phyloP scores from a whole-genome alignment of 1,140 invertebrate genomes.

The Acyrthosiphon pisum region DNA sequence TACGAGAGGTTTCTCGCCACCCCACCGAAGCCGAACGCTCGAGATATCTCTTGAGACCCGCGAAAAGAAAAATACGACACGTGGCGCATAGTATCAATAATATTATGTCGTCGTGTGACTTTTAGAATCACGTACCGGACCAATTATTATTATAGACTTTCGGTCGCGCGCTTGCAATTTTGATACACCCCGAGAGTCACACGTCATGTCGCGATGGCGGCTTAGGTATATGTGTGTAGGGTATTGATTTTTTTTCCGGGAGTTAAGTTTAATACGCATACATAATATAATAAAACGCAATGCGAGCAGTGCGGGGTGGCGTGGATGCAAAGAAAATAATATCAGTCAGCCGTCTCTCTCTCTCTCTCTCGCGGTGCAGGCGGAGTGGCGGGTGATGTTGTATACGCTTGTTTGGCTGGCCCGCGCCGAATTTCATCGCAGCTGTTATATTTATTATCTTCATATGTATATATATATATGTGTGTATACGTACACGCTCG shows the following conservation, averaged over 20 bases:
- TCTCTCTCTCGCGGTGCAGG: neutral
- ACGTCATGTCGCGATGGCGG: neutral
- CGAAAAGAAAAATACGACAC: neutral
- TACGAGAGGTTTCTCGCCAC: too few relatives aligned
- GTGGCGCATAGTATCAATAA: too few relatives aligned
- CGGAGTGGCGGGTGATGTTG: neutral
- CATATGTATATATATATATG: neutral
- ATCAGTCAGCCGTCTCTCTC: neutral
- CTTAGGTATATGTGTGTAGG: neutral
- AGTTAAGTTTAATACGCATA: constrained; percentile 22
- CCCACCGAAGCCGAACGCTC: neutral
- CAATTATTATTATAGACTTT: neutral
- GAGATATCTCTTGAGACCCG: neutral
- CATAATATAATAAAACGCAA: neutral
- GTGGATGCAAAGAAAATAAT: constrained; percentile 6
- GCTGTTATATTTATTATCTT: neutral
- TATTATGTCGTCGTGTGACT: too few relatives aligned
- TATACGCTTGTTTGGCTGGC: neutral
- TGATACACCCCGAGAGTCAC: neutral
- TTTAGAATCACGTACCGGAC: neutral
- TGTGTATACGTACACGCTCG: neutral
- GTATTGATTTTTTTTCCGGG: constrained; percentile 25
- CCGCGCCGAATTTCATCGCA: neutral
- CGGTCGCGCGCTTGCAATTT: neutral
- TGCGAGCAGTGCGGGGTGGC: neutral